Evolutionary conservation across 2,113 vertebrate genomes (phyloP).

Genomic region (Channa argus): DNA sequence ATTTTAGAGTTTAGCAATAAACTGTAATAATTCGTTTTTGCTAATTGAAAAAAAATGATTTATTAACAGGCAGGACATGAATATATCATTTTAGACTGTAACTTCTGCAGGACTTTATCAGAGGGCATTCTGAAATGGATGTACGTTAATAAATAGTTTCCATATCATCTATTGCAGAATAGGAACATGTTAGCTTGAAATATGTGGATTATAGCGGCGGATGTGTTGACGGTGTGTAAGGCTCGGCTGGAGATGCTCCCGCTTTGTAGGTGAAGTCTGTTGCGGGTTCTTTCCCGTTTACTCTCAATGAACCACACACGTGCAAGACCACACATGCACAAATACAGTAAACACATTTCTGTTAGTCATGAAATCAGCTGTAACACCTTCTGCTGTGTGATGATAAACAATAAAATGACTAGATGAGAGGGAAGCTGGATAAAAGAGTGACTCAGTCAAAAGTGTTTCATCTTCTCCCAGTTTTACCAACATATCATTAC

Average conservation of each 20-base stretch:
- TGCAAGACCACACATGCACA: neutral
- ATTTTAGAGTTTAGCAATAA: neutral
- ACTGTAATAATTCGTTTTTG: neutral
- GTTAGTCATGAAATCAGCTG: slow-evolving; percentile 2
- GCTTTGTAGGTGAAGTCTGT: no score
- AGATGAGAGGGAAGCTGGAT: slow-evolving; percentile 1
- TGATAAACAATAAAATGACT: slow-evolving; percentile 7
- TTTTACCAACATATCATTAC: neutral
- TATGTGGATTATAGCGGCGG: neutral
- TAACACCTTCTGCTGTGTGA: slow-evolving; percentile 14
- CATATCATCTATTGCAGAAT: neutral
- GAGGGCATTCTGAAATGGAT: neutral
- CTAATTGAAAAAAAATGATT: neutral
- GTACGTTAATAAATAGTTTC: neutral
- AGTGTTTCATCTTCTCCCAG: no score
- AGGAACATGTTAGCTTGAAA: neutral
- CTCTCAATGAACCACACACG: neutral
- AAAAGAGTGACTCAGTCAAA: neutral
- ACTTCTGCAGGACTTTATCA: neutral
- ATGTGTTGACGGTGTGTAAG: slow-evolving; percentile 53
- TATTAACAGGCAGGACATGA: neutral
- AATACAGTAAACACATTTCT: neutral
- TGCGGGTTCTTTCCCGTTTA: neutral
- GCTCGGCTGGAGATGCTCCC: slow-evolving; percentile 49
- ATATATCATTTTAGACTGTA: neutral